Evolutionary conservation across 2,113 vertebrate species (phyloP), one percentile per base, ranked within the genome.

Genomic region (Equus quagga): DNA sequence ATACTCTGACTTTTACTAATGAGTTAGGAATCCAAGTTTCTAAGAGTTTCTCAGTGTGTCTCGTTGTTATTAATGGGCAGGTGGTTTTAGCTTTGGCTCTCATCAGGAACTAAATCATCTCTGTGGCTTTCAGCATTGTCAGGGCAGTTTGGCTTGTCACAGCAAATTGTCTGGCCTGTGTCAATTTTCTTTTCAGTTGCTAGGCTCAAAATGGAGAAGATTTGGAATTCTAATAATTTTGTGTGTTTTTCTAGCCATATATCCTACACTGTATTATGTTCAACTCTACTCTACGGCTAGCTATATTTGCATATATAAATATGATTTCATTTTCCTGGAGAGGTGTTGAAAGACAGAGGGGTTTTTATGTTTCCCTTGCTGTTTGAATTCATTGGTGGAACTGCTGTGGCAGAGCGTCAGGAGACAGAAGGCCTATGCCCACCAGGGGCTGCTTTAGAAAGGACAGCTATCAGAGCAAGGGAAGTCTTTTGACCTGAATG

Each of bases 1-100:
- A 84, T 62, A 94, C 12, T 78, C 23, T 6, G 26, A 97, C 81
- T 98, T 75, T 93, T 86, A 79, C 84, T 95, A 96, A 81, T 82
- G 97, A 84, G 72, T 60, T 96, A 98, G 96, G 19, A 98, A 91
- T 44, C 49, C 0, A 0, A 97, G 65, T 93, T 85, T 96, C 96
- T 89, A n/a, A 97, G 87, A 60, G 64, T 97, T 97, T 87, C 54
- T 92, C 44, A 19, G 79, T 93, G 65, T 85, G 65, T 80, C 92
- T 98, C 72, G 89, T 97, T 98, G 98, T 96, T 96, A 97, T 96
- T 98, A 98, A 97, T 95, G 92, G 96, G n/a, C 14, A 95, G 93
- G 70, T 95, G 96, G 98, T 96, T 97, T 97, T 97, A 94, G 89
- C 89, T 98, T 97, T 97, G 23, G n/a, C 93, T 98, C 97, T 58